These are phyloP conservation scores for Ecdyonurus torrentis DNA, from an alignment of 2,888 invertebrate species.

Conservation along the genomic window DNA sequence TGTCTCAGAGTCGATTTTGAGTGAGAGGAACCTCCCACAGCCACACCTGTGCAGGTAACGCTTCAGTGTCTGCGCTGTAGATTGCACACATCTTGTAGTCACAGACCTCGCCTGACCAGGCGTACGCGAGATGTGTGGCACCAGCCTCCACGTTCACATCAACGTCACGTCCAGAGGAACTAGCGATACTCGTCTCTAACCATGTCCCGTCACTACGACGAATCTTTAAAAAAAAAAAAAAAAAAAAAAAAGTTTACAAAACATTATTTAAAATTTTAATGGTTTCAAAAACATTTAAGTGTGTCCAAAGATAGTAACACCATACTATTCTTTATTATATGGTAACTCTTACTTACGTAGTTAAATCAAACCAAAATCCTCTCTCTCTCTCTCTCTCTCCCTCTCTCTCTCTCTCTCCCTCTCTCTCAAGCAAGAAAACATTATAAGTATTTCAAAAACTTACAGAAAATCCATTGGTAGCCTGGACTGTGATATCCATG, in stretches of 20 bases:
- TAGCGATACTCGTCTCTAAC: not conserved
- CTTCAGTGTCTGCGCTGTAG: not conserved
- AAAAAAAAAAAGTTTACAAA: not conserved
- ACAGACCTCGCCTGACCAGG: not conserved
- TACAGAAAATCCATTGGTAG: not conserved
- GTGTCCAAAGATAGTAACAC: too few relatives aligned
- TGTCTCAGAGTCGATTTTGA: too few relatives aligned
- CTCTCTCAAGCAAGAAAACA: too few relatives aligned
- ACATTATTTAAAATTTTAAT: not conserved
- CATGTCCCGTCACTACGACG: not conserved
- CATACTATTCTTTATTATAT: too few relatives aligned
- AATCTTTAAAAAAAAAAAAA: not conserved
- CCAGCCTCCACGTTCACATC: not conserved
- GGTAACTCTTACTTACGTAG: too few relatives aligned
- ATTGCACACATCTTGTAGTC: not conserved
- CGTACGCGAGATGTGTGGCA: not conserved
- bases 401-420: too few relatives aligned
- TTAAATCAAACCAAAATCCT: too few relatives aligned
- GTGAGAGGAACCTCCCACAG: too few relatives aligned
- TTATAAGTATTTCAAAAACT: too few relatives aligned
- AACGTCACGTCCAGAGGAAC: not conserved
- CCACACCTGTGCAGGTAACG: not conserved
- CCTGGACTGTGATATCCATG: not conserved
- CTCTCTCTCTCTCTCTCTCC: too few relatives aligned
- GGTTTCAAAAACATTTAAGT: not conserved